These are phyloP conservation scores for Delia radicum DNA, from an alignment of 1,140 invertebrate genomes.

Conservation along the genomic window DNA sequence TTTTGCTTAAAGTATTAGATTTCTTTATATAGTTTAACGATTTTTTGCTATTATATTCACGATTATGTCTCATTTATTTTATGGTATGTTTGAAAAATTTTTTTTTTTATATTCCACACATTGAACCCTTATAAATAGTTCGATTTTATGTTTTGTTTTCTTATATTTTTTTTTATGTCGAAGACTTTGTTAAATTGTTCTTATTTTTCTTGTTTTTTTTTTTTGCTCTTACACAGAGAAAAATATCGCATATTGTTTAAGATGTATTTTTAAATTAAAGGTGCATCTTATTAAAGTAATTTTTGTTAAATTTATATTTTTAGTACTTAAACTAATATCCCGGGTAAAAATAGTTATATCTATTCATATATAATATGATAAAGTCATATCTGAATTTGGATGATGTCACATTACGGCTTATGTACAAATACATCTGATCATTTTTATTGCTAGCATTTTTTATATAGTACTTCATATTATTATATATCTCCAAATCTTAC, in stretches of 20 bases:
- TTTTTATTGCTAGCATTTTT: not conserved
- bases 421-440: too few relatives aligned
- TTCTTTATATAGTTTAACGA: not conserved
- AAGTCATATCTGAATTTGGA: too few relatives aligned
- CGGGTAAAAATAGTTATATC: too few relatives aligned
- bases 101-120: not conserved
- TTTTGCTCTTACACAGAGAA: not conserved
- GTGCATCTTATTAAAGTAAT: too few relatives aligned
- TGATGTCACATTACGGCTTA: too few relatives aligned
- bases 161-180: not conserved
- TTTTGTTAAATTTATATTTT: too few relatives aligned
- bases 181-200: constrained; percentile 12
- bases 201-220: not conserved
- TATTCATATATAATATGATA: too few relatives aligned
- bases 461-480: not conserved
- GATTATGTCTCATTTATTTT: constrained; percentile 23
- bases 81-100: not conserved
- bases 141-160: not conserved
- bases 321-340: too few relatives aligned
- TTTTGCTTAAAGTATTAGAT: constrained; percentile 20
- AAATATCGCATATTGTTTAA: too few relatives aligned
- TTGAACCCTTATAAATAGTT: not conserved
- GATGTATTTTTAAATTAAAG: too few relatives aligned
- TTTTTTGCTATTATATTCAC: not conserved
- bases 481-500: too few relatives aligned